These are phyloP conservation scores for Actenoides lindsayi DNA, from an alignment of 2,113 vertebrate species.

Conservation along the genomic window DNA sequence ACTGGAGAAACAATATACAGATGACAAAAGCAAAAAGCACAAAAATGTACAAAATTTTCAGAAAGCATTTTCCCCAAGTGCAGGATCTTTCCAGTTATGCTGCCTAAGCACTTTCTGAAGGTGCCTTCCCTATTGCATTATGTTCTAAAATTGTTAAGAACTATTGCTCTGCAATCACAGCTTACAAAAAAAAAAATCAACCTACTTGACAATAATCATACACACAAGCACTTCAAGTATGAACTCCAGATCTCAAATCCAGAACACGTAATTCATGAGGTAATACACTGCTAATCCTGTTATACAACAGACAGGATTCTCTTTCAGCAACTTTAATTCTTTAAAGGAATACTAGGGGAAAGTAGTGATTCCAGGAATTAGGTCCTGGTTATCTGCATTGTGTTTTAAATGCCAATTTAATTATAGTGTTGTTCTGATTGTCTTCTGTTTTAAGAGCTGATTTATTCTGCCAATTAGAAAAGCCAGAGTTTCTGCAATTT, in stretches of 20 bases:
- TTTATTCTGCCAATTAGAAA: slow-evolving; percentile 1
- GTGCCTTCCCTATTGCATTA: neutral
- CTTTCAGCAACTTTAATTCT: neutral
- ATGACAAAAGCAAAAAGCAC: neutral
- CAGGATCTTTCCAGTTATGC: neutral
- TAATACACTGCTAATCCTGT: neutral
- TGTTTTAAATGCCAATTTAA: neutral
- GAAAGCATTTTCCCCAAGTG: neutral
- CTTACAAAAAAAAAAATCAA: slow-evolving; percentile 19
- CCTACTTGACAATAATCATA: neutral
- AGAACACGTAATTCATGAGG: neutral
- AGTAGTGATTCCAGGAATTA: neutral
- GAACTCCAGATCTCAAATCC: neutral
- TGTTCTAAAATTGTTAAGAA: neutral
- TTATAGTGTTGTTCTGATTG: neutral
- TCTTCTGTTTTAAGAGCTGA: neutral
- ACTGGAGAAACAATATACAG: neutral
- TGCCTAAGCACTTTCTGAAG: neutral
- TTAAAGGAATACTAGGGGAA: neutral
- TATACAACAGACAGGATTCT: neutral
- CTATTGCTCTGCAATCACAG: neutral
- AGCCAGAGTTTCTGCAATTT: neutral
- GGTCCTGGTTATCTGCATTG: neutral
- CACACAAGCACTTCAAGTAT: neutral
- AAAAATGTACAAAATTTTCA: neutral